phyloP scores from a whole-genome alignment of 2,797 vertebrate genomes.

The Pantherophis alleghaniensis region DNA sequence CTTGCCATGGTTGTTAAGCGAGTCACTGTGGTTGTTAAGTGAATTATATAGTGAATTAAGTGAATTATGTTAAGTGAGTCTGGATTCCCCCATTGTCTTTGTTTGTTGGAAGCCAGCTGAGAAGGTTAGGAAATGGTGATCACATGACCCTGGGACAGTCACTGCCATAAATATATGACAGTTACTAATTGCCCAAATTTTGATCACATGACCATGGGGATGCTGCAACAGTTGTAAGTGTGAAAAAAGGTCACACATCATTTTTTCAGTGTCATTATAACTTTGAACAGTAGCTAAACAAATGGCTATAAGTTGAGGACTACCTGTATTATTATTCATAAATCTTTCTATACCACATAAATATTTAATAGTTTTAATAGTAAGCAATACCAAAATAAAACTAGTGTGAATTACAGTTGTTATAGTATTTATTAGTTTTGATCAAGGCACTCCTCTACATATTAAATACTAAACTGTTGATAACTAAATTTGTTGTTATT shows the following conservation, averaged over 20 bases:
- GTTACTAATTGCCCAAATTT: background rate
- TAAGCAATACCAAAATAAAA: background rate
- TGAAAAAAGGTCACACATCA: background rate
- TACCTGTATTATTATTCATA: background rate
- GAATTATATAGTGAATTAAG: background rate
- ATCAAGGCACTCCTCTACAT: background rate
- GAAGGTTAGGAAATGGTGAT: background rate
- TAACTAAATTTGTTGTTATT: conserved; percentile 41
- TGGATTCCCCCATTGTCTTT: background rate
- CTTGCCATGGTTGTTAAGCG: background rate
- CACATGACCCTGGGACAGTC: background rate
- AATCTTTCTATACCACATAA: background rate
- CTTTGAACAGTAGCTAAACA: background rate
- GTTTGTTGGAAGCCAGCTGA: background rate
- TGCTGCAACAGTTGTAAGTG: background rate
- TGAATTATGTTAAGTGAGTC: background rate
- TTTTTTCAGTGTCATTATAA: background rate
- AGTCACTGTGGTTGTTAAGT: background rate
- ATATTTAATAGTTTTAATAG: background rate
- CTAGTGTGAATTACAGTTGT: background rate
- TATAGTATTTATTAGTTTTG: background rate
- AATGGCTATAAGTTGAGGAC: background rate
- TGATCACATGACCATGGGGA: background rate
- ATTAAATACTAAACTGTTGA: conserved; percentile 29
- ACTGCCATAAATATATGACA: background rate